Evolutionary conservation across 2,888 invertebrate genomes (phyloP), one percentile per base, ranked within the genome.

Genomic region (Beris chalybata): DNA sequence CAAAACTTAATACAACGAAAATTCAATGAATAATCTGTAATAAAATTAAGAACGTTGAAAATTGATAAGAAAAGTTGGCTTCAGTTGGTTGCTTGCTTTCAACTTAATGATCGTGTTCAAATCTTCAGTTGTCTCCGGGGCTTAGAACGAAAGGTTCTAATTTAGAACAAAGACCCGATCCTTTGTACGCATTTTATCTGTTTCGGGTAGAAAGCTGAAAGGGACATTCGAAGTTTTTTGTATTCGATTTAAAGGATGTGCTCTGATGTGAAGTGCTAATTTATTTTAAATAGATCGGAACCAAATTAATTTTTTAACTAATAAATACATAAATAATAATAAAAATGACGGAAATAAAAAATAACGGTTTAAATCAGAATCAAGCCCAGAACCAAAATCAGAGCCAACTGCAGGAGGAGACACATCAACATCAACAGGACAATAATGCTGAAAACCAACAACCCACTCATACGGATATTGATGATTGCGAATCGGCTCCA

Each of bases 11-110:
- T 7, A 29, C 47, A 45, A 58, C 3, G 22, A 47, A 58, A 58
- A 45, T 22, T 12, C 44, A 58, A 9, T 45, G 45, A 43, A 58
- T 45, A 58, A 47, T 58, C n/a, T 7, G 45, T 29, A 58, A 29
- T 58, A 45, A 15, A 58, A 58, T 58, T 30, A 47, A 13, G 58
- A 30, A 58, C 32, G 43, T 50, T 13, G 32, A 29, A 50, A 31
- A 54, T 32, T 65, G 67, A 67, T 67, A 67, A 67, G 65, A 44
- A 45, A 44, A 22, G 22, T 22, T 22, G 44, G 47, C 52, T 57
- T 43, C 15, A 38, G 22, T 22, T 22, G 22, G 22, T 48, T 29
- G 47, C 31, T 57, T 47, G 4, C 58, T 64, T 57, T 59, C 13
- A 50, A 15, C 47, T 52, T 55, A 54, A 65, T 61, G 7, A 44